Conservation (phyloP, 53 echinoderm and acorn worm genomes). For the Echinarachnius parma region DNA sequence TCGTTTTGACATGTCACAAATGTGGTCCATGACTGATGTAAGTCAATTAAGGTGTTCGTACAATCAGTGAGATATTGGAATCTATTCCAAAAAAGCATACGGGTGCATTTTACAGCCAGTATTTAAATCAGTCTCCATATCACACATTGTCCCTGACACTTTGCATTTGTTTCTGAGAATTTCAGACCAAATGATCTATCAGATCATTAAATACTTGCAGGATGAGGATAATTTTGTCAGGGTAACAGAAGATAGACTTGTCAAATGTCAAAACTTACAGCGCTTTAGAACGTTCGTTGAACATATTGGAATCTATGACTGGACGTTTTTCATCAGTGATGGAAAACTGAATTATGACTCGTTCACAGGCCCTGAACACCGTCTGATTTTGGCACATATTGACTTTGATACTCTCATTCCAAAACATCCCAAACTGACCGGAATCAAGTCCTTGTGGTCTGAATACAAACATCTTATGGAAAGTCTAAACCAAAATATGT, state of each 20-base stretch:
- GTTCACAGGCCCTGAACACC: conserved; percentile 43
- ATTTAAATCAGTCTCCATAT: neutral
- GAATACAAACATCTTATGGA: neutral
- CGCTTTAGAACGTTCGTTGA: neutral
- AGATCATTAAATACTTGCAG: conserved; percentile 43
- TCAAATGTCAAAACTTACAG: neutral
- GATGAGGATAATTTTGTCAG: conserved; percentile 35
- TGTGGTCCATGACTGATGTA: conserved; percentile 43
- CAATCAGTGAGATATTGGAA: neutral
- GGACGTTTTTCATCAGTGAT: conserved; percentile 15
- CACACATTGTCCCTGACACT: neutral
- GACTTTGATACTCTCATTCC: conserved; percentile 32
- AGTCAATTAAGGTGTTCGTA: too few species aligned
- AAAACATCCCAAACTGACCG: conserved; percentile 25
- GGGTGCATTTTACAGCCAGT: neutral
- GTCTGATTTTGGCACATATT: conserved; percentile 19
- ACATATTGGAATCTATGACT: conserved; percentile 9
- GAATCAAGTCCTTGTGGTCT: neutral
- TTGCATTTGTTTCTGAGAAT: conserved; percentile 47
- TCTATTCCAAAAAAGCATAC: neutral
- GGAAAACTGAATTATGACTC: conserved; percentile 22
- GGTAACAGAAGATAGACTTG: neutral
- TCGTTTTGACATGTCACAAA: conserved; percentile 31
- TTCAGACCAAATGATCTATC: conserved; percentile 49
- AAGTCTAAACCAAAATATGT: neutral